Evolutionary conservation across 2,888 invertebrate species (phyloP).

Genomic region (Cynaeus angustus): DNA sequence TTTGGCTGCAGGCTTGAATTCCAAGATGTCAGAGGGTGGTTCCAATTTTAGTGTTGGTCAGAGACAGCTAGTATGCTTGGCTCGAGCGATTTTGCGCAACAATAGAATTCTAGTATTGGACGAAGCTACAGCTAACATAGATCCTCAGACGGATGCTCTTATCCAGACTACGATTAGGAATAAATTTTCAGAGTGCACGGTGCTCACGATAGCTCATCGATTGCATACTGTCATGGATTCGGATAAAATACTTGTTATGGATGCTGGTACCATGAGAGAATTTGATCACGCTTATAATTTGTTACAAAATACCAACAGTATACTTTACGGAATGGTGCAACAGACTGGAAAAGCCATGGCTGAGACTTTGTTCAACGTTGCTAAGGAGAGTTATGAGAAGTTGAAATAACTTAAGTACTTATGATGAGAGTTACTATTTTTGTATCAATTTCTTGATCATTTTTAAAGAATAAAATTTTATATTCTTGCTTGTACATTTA

Average conservation of each 20-base stretch:
- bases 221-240: constrained; percentile 91
- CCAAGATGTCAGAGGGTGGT: constrained; percentile 78
- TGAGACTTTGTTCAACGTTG: constrained; percentile 77
- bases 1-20: constrained; percentile 72
- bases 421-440: neutral
- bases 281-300: constrained; percentile 83
- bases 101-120: constrained; percentile 70
- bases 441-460: neutral
- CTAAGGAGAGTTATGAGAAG: constrained; percentile 66
- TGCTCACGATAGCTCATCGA: constrained; percentile 88
- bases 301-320: constrained; percentile 74
- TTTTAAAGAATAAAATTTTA: neutral
- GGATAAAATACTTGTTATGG: constrained; percentile 86
- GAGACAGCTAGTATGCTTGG: constrained; percentile 81
- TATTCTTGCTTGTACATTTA: neutral
- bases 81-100: constrained; percentile 76
- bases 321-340: constrained; percentile 78
- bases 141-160: constrained; percentile 83
- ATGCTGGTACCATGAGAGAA: constrained; percentile 84
- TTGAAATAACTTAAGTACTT: constrained; percentile 1
- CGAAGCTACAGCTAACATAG: constrained; percentile 89
- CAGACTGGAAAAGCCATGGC: constrained; percentile 82
- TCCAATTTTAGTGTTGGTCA: constrained; percentile 72
- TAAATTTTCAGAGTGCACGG: constrained; percentile 85
- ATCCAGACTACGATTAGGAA: constrained; percentile 85